A percentile compares a stretch with the other conserved stretches of the same genome.
phyloP scores from a whole-genome alignment of 2,888 invertebrate genomes.

The Allolobophora icterica region DNA sequence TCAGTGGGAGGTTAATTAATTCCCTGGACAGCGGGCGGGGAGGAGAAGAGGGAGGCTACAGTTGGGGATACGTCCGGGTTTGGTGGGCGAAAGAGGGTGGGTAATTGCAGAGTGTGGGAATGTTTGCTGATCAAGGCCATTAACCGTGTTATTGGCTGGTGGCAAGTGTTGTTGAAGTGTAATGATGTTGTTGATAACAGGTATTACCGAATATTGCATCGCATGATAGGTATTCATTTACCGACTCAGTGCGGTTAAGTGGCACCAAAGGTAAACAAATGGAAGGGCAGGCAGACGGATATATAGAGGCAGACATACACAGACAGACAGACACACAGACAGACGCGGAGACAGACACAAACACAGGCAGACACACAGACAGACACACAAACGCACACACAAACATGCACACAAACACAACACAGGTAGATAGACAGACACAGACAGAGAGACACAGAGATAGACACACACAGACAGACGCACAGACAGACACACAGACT shows the following conservation, averaged over 20 bases:
- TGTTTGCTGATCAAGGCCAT: not conserved
- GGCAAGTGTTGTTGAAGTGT: not conserved
- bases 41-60: not conserved
- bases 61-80: not conserved
- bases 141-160: not conserved
- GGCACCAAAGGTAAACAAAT: not conserved
- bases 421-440: no score
- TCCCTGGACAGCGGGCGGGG: not conserved
- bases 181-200: not conserved
- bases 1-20: not conserved
- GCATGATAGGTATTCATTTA: not conserved
- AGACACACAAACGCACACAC: no score
- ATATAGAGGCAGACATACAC: not conserved
- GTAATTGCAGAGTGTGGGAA: not conserved
- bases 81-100: not conserved
- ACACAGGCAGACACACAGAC: not conserved
- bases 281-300: not conserved
- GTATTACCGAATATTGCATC: not conserved
- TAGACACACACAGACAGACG: not conserved
- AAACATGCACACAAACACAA: no score
- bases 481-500: not conserved
- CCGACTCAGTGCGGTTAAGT: not conserved
- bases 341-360: not conserved
- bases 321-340: not conserved
- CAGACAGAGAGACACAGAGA: not conserved